Conservation (phyloP, 2,888 invertebrate genomes). For the Ellobium chinense region DNA sequence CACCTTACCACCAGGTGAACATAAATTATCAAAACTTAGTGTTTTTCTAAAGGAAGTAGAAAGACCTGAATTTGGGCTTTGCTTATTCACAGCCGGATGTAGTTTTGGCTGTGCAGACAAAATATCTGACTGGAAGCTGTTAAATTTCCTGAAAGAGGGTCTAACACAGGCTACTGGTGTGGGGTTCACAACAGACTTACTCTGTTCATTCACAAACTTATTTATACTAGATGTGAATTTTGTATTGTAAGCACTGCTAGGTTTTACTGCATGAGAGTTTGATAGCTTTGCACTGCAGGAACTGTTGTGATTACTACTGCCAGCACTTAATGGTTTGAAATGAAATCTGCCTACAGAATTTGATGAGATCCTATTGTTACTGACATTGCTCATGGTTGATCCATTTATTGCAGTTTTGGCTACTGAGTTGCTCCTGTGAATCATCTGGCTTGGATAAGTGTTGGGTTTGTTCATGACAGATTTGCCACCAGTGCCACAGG, state of each 20-base stretch:
- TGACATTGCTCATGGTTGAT: background rate
- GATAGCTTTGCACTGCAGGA: background rate
- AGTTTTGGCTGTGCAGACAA: background rate
- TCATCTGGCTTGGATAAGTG: background rate
- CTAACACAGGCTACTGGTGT: background rate
- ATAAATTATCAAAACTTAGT: slow-evolving; percentile 20
- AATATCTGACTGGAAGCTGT: slow-evolving; percentile 1
- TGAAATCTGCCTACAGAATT: background rate
- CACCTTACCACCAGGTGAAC: background rate
- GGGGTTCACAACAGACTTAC: slow-evolving; percentile 16
- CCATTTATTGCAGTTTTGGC: background rate
- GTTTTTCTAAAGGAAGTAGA: slow-evolving; percentile 21
- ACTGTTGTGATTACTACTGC: background rate
- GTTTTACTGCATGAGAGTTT: background rate
- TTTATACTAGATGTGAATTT: slow-evolving; percentile 11
- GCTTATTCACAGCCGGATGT: background rate
- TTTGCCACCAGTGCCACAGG: no score
- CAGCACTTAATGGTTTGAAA: background rate
- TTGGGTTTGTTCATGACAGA: background rate
- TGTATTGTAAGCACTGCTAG: background rate
- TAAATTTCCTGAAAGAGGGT: slow-evolving; percentile 35
- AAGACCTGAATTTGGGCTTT: background rate
- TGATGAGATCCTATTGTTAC: background rate
- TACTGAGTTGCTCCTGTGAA: background rate
- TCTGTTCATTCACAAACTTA: slow-evolving; percentile 2